A percentile compares a stretch with the other conserved stretches of the same genome.
Evolutionary conservation across 2,888 invertebrate genomes (phyloP).

Genomic region (Lordiphosa andalusiaca): DNA sequence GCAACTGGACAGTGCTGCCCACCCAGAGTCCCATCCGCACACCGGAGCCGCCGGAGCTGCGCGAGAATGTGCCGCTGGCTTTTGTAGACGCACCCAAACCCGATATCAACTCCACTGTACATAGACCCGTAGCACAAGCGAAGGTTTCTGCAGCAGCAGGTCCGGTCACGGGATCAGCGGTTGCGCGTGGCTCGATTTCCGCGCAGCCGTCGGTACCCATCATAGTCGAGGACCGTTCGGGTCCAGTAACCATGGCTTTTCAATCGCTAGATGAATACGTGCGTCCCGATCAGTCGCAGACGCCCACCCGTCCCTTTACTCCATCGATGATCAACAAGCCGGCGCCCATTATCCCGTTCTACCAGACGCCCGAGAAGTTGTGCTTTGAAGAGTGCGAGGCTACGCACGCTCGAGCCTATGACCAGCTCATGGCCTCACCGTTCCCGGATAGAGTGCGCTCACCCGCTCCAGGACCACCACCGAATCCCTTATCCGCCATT

Average conservation of each 20-base stretch:
- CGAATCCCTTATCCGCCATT: slow-evolving; percentile 84
- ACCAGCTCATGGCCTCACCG: slow-evolving; percentile 85
- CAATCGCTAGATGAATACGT: slow-evolving; percentile 84
- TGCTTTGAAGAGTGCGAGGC: slow-evolving; percentile 85
- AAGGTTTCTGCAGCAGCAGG: slow-evolving; percentile 29
- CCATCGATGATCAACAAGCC: slow-evolving; percentile 87
- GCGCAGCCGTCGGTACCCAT: slow-evolving; percentile 70
- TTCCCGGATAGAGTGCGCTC: slow-evolving; percentile 86
- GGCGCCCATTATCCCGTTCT: slow-evolving; percentile 88
- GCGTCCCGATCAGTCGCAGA: slow-evolving; percentile 75
- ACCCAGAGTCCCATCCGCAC: slow-evolving; percentile 83
- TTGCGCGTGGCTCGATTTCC: slow-evolving; percentile 11
- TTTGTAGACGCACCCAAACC: slow-evolving; percentile 78
- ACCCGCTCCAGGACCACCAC: slow-evolving; percentile 87
- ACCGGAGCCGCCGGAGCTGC: slow-evolving; percentile 82
- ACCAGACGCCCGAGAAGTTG: slow-evolving; percentile 86
- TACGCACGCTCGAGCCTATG: slow-evolving; percentile 83
- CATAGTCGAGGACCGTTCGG: slow-evolving; percentile 81
- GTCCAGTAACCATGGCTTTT: slow-evolving; percentile 84
- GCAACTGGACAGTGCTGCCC: slow-evolving; percentile 83
- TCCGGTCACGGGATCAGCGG: slow-evolving; percentile 6
- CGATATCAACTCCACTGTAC: slow-evolving; percentile 45
- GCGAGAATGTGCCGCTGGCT: slow-evolving; percentile 80
- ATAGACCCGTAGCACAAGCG: slow-evolving; percentile 67
- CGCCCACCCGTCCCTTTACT: slow-evolving; percentile 83